These are phyloP conservation scores for Alca torda DNA, from an alignment of 2,797 vertebrate species.

Conservation along the genomic window DNA sequence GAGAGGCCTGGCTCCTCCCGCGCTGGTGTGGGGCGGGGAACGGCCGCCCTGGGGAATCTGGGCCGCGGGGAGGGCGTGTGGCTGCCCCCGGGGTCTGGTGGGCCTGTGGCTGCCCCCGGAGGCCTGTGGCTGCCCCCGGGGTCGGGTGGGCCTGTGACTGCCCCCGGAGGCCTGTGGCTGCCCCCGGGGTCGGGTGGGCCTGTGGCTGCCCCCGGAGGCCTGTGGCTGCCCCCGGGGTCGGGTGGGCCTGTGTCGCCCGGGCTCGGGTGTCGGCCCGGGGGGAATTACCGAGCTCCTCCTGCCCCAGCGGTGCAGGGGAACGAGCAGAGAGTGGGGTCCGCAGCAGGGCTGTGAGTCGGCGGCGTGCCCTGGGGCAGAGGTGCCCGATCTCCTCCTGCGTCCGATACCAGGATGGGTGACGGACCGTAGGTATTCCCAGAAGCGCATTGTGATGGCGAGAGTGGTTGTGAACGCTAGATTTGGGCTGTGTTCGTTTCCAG, in stretches of 20 bases:
- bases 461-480: rapidly evolving
- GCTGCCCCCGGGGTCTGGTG: too few species aligned
- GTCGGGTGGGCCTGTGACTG: too few species aligned
- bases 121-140: too few species aligned
- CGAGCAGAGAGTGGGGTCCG: rapidly evolving
- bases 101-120: too few species aligned
- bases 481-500: neutral
- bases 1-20: too few species aligned
- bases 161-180: too few species aligned
- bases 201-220: neutral
- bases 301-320: neutral
- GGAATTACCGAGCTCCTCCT: too few species aligned
- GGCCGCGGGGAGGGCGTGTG: neutral
- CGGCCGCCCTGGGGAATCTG: too few species aligned
- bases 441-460: rapidly evolving
- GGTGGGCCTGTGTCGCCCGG: neutral
- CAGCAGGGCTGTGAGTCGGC: neutral
- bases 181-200: too few species aligned
- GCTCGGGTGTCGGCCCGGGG: neutral
- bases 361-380: neutral
- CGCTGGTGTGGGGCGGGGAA: too few species aligned
- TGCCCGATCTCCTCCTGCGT: rapidly evolving
- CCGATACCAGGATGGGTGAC: rapidly evolving
- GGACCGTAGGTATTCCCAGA: rapidly evolving
- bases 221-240: neutral